Evolutionary conservation across 2,888 invertebrate genomes (phyloP).

Genomic region (Leuctra nigra): DNA sequence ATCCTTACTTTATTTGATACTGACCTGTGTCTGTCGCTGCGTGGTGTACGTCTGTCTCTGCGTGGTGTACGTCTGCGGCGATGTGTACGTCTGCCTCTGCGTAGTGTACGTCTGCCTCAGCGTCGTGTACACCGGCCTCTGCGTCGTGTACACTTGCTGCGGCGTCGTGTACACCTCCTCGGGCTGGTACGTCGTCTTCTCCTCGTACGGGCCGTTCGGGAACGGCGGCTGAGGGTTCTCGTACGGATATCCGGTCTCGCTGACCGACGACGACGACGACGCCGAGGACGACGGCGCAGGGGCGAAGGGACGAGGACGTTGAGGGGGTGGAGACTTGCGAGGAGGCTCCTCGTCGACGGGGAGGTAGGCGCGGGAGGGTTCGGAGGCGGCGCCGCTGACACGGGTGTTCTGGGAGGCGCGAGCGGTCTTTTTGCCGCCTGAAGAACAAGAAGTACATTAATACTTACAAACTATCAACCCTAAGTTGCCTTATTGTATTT

Average conservation of each 20-base stretch:
- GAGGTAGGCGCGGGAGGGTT: slow-evolving; percentile 43
- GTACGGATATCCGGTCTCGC: slow-evolving; percentile 9
- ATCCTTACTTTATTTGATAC: no score
- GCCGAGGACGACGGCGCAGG: slow-evolving; percentile 26
- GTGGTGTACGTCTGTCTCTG: no score
- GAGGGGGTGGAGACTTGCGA: background rate
- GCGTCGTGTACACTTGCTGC: no score
- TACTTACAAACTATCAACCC: slow-evolving; percentile 31
- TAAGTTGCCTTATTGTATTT: slow-evolving; percentile 43
- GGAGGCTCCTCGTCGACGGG: slow-evolving; percentile 35
- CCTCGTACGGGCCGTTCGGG: slow-evolving; percentile 20
- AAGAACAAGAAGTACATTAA: background rate
- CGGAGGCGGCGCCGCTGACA: background rate
- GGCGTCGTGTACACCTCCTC: no score
- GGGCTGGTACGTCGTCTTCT: no score
- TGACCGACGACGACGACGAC: background rate
- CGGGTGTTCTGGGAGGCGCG: background rate
- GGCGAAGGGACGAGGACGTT: slow-evolving; percentile 22
- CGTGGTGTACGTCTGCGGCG: no score
- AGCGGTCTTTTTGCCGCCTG: slow-evolving; percentile 11
- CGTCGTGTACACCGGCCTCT: no score
- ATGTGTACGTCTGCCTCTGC: no score
- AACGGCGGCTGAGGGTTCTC: slow-evolving; percentile 7
- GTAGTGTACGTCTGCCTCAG: no score
- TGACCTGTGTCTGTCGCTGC: no score